Percentiles rank a stretch among this genome's conserved stretches.
phyloP scores from a whole-genome alignment of 2,113 vertebrate genomes.

The Quiscalus mexicanus region DNA sequence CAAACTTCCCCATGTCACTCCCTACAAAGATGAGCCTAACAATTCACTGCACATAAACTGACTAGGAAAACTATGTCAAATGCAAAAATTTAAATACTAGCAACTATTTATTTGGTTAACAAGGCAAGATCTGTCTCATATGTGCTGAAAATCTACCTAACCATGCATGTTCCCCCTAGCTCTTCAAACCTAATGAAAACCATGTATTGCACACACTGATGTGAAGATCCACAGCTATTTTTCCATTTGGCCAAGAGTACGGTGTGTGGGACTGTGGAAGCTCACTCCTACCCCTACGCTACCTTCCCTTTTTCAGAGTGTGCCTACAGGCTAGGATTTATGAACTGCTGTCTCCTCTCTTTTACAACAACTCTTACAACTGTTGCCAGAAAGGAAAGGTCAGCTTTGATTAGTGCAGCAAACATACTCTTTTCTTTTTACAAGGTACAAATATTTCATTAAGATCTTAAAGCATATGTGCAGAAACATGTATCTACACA shows the following conservation, averaged over 20 bases:
- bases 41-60: background rate
- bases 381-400: background rate
- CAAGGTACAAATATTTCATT: background rate
- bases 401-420: background rate
- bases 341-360: background rate
- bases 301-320: background rate
- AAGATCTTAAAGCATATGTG: background rate
- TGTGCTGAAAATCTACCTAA: background rate
- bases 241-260: background rate
- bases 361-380: background rate
- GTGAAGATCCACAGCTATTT: background rate
- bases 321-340: background rate
- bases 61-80: background rate
- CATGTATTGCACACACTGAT: background rate
- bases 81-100: background rate
- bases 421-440: background rate
- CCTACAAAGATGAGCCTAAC: background rate
- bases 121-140: background rate
- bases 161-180: background rate
- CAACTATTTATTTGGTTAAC: background rate
- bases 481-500: background rate
- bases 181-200: background rate
- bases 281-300: background rate
- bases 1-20: background rate
- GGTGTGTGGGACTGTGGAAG: background rate